Percentiles rank a stretch among this genome's conserved stretches.
These are phyloP conservation scores for Myiagra hebetior DNA, from an alignment of 2,113 vertebrate species.

Conservation along the genomic window DNA sequence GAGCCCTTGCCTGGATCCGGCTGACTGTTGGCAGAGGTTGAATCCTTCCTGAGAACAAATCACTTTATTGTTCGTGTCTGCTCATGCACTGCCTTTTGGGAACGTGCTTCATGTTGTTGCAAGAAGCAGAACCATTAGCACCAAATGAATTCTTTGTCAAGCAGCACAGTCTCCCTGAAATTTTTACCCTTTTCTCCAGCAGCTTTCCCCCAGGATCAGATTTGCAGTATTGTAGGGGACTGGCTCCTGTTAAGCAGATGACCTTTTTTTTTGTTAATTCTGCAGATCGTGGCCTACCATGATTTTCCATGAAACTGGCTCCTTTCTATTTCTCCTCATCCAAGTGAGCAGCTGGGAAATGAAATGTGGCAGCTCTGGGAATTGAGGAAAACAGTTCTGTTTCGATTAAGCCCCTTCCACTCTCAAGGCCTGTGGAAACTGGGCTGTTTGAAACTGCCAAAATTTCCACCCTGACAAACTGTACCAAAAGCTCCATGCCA, in stretches of 20 bases:
- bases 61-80: slow-evolving; percentile 20
- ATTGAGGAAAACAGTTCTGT: neutral
- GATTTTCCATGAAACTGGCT: slow-evolving; percentile 3
- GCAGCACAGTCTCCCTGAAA: neutral
- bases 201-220: neutral
- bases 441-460: neutral
- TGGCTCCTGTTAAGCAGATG: neutral
- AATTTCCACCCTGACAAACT: neutral
- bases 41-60: slow-evolving; percentile 59
- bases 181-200: neutral
- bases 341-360: neutral
- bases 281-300: neutral
- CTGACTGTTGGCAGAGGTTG: slow-evolving; percentile 26
- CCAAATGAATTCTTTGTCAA: slow-evolving; percentile 18
- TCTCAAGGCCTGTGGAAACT: neutral
- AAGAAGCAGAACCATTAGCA: slow-evolving; percentile 1
- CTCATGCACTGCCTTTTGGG: slow-evolving; percentile 33
- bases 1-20: slow-evolving; percentile 1
- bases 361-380: neutral
- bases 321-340: neutral
- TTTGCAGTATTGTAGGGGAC: neutral
- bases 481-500: neutral
- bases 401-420: neutral
- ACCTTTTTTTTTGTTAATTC: neutral
- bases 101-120: neutral